phyloP scores from a whole-genome alignment of 1,140 invertebrate species.

The Drosophila auraria region DNA sequence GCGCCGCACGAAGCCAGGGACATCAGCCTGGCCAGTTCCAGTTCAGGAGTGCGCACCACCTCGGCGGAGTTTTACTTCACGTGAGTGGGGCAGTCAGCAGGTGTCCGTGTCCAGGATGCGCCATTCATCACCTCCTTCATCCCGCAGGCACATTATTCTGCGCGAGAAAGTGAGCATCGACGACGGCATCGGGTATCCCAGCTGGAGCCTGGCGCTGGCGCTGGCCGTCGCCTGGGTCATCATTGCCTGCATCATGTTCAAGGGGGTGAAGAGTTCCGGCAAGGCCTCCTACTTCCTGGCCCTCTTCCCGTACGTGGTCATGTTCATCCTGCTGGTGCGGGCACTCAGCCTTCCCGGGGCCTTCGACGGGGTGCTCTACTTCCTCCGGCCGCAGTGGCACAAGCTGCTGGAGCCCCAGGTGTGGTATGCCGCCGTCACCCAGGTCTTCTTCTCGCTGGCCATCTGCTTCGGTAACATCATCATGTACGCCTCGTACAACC shows the following conservation, averaged over 20 bases:
- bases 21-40: constrained; percentile 10
- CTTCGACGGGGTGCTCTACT: constrained; percentile 91
- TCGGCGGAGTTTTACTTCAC: constrained; percentile 88
- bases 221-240: constrained; percentile 92
- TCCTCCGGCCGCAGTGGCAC: constrained; percentile 91
- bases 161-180: constrained; percentile 89
- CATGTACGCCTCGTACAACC: constrained; percentile 94
- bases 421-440: constrained; percentile 93
- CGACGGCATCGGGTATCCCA: constrained; percentile 89
- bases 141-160: constrained; percentile 88
- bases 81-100: constrained; percentile 82
- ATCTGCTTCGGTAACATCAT: constrained; percentile 94
- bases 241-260: constrained; percentile 91
- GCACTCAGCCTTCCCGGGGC: constrained; percentile 92
- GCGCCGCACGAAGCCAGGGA: constrained; percentile 22
- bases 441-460: constrained; percentile 87
- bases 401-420: constrained; percentile 89
- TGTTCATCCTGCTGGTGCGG: constrained; percentile 90
- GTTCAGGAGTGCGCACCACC: constrained; percentile 75
- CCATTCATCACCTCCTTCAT: not conserved
- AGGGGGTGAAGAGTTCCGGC: constrained; percentile 92
- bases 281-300: constrained; percentile 94
- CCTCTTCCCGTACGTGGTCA: constrained; percentile 93
- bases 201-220: constrained; percentile 91
- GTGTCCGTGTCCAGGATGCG: not conserved